These are phyloP conservation scores for Lasioglossum baleicum DNA, from an alignment of 1,140 invertebrate genomes.

Conservation along the genomic window DNA sequence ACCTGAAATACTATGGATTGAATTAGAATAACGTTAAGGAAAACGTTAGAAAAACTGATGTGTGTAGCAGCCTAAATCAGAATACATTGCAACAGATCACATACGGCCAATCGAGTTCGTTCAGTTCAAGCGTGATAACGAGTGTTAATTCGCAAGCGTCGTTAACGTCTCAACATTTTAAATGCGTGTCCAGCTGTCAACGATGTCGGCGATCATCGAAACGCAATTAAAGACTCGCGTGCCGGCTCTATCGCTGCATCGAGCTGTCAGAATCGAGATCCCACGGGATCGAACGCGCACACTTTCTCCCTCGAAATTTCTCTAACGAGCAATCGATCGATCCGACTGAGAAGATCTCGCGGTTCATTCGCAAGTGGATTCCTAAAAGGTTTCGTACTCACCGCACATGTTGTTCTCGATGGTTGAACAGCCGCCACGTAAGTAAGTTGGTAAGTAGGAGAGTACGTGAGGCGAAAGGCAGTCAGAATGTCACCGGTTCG, in stretches of 20 bases:
- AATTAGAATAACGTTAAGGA: no score
- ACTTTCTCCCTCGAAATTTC: slow-evolving; percentile 2
- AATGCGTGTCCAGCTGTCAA: neutral
- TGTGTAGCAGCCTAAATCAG: no score
- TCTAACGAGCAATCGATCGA: neutral
- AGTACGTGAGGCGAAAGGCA: neutral
- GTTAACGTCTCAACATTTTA: neutral
- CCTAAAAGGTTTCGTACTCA: slow-evolving; percentile 34
- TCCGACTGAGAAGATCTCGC: neutral
- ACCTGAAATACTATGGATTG: no score
- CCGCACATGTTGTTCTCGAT: slow-evolving; percentile 53
- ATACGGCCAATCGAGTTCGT: no score
- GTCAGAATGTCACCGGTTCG: slow-evolving; percentile 21
- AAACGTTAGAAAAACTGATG: no score
- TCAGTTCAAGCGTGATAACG: neutral
- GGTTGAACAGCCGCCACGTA: slow-evolving; percentile 44
- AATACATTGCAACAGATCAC: no score
- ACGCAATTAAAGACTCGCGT: neutral
- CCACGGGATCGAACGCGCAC: neutral
- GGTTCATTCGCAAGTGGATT: neutral
- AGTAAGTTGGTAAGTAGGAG: neutral
- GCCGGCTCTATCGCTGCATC: neutral
- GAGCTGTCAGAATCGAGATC: slow-evolving; percentile 10
- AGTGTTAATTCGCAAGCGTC: neutral
- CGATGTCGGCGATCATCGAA: neutral